Evolutionary conservation across 2,888 invertebrate species (phyloP), one percentile per base, ranked within the genome.

Genomic region (Ectemnius continuus): DNA sequence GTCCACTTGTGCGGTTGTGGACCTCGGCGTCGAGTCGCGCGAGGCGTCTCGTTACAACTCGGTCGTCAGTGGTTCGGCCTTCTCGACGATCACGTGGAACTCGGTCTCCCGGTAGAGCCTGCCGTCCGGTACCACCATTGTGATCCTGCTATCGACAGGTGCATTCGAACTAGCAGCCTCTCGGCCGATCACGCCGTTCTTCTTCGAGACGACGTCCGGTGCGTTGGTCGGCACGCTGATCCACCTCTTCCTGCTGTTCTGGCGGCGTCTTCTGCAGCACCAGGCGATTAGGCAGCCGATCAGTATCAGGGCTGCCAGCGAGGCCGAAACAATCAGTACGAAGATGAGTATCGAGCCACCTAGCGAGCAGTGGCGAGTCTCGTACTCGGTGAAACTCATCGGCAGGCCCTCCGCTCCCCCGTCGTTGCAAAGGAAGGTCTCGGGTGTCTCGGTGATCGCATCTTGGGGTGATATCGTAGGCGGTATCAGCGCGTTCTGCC

Each of bases 31-130:
- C 67, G 87, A 78, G 70, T 77, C 83, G 80, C 80, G 71, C 72
- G 86, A 73, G 69, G 84, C 75, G 73, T 87, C 88, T 87, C 85
- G 92, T 91, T 91, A 95, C 90, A 96, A 93, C 91, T 96, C 95
- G 81, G 96, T 96, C 80, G 96, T 96, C 73, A 96, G 92, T 61
- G 96, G 94, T 91, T 96, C 96, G 59, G 96, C 95, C 90, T 95
- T 94, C 92, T 97, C 97, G 81, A 96, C 95, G 88, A 97, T 95
- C 86, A 97, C 95, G 90, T 96, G 95, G 85, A 97, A 94, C 91
- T 97, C 96, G 11, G 97, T 97, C 91, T 97, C 96, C 86, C 95
- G 93, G 88, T 97, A 97, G 16, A 96, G 95, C 87, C 95, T 93
- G 1, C 96, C 95, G 84, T 96, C 96, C 0, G 97, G 96, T 86